These are phyloP conservation scores for Drosophila cognata DNA, from an alignment of 2,888 invertebrate genomes.

Conservation along the genomic window DNA sequence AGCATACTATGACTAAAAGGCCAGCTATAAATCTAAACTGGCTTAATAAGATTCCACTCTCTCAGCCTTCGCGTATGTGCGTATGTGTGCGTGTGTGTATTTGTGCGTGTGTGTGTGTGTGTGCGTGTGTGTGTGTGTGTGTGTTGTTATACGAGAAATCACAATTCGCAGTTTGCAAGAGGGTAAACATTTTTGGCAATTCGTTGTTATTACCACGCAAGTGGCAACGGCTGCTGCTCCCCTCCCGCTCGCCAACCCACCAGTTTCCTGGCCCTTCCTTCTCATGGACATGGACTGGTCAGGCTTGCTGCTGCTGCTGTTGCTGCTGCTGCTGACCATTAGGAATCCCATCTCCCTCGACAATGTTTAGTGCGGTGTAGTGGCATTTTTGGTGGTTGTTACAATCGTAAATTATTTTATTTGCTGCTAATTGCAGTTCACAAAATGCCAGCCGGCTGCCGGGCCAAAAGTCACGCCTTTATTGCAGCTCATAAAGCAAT, in stretches of 20 bases:
- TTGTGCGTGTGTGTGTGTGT: conserved; percentile 2
- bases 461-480: conserved; percentile 58
- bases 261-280: background rate
- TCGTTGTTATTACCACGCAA: conserved; percentile 65
- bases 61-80: conserved; percentile 5
- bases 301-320: background rate
- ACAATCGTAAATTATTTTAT: conserved; percentile 81
- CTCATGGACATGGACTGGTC: background rate
- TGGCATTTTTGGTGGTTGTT: conserved; percentile 61
- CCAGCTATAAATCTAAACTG: conserved; percentile 65
- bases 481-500: conserved; percentile 80
- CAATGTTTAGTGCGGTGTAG: conserved; percentile 34
- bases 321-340: conserved; percentile 19
- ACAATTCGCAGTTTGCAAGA: conserved; percentile 42
- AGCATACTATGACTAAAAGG: conserved; percentile 22
- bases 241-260: background rate
- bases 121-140: background rate
- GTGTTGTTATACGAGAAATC: conserved; percentile 49
- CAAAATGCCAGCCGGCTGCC: conserved; percentile 60
- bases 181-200: conserved; percentile 66
- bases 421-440: conserved; percentile 80
- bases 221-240: conserved; percentile 42
- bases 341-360: background rate
- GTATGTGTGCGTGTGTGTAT: background rate
- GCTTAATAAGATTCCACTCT: conserved; percentile 69